These are phyloP conservation scores for Marronus borbonicus DNA, from an alignment of 2,888 invertebrate species.

Conservation along the genomic window DNA sequence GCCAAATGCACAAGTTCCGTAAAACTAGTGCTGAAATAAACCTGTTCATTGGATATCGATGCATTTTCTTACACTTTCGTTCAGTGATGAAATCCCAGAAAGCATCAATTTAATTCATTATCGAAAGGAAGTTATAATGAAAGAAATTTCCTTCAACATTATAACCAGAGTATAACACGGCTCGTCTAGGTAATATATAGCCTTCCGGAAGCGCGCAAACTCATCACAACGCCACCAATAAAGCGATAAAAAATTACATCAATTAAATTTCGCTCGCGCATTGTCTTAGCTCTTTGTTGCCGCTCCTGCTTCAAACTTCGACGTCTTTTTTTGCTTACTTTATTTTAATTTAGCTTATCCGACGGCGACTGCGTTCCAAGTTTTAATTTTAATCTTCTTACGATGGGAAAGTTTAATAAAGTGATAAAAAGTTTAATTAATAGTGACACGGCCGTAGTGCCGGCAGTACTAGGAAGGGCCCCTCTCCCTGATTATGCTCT, in stretches of 20 bases:
- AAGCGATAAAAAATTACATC: conserved; percentile 20
- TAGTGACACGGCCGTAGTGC: conserved; percentile 33
- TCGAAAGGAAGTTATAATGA: too few relatives aligned
- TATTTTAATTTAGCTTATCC: conserved; percentile 52
- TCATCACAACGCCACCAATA: background rate
- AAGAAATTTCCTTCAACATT: too few relatives aligned
- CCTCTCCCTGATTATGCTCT: conserved; percentile 23
- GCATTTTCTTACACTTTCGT: too few relatives aligned
- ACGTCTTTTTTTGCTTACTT: conserved; percentile 40
- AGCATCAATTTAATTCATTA: too few relatives aligned
- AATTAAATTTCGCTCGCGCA: conserved; percentile 29
- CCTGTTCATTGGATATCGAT: too few relatives aligned
- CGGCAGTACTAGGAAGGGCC: conserved; percentile 17
- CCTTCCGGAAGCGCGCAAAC: too few relatives aligned
- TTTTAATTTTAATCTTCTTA: conserved; percentile 52
- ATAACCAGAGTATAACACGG: too few relatives aligned
- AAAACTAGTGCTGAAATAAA: too few relatives aligned
- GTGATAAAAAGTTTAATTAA: conserved; percentile 52
- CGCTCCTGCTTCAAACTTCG: conserved; percentile 27
- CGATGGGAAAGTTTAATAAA: conserved; percentile 48
- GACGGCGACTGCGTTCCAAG: conserved; percentile 47
- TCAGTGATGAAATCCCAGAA: too few relatives aligned
- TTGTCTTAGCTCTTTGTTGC: conserved; percentile 36
- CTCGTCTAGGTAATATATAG: too few relatives aligned
- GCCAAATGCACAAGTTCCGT: too few relatives aligned